These are phyloP conservation scores for Drosophila pseudotalamancana DNA, from an alignment of 2,888 invertebrate genomes.

Conservation along the genomic window DNA sequence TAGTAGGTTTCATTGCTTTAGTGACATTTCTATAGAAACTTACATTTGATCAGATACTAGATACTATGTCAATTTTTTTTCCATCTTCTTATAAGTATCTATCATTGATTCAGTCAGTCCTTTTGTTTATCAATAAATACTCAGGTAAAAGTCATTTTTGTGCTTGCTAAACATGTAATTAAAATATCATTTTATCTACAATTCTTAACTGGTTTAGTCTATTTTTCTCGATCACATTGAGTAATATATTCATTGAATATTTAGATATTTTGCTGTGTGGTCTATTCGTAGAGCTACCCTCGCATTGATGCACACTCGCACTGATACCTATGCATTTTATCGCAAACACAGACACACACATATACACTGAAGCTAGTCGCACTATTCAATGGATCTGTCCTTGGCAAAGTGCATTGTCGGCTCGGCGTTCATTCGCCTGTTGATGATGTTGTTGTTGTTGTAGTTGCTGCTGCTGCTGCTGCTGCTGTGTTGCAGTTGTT, in stretches of 20 bases:
- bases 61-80: too few relatives aligned
- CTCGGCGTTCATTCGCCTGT: conserved; percentile 72
- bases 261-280: not conserved
- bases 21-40: too few relatives aligned
- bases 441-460: conserved; percentile 1
- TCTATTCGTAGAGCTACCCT: conserved; percentile 22
- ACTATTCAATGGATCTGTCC: conserved; percentile 83
- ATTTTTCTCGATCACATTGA: not conserved
- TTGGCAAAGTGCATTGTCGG: conserved; percentile 84
- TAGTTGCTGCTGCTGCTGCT: conserved; percentile 2
- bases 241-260: not conserved
- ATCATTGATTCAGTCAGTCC: not conserved
- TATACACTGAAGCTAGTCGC: conserved; percentile 39
- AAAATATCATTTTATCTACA: not conserved
- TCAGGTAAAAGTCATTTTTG: too few relatives aligned
- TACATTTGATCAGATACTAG: too few relatives aligned
- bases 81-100: too few relatives aligned
- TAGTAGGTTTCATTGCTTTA: too few relatives aligned
- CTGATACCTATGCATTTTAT: conserved; percentile 6
- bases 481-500: conserved; percentile 25
- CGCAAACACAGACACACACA: conserved; percentile 19
- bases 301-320: conserved; percentile 21
- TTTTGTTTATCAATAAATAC: too few relatives aligned
- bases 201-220: not conserved
- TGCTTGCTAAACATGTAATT: too few relatives aligned